Conservation (phyloP, 35 echinoderm and acorn worm genomes). For the Ptychodera flava region DNA sequence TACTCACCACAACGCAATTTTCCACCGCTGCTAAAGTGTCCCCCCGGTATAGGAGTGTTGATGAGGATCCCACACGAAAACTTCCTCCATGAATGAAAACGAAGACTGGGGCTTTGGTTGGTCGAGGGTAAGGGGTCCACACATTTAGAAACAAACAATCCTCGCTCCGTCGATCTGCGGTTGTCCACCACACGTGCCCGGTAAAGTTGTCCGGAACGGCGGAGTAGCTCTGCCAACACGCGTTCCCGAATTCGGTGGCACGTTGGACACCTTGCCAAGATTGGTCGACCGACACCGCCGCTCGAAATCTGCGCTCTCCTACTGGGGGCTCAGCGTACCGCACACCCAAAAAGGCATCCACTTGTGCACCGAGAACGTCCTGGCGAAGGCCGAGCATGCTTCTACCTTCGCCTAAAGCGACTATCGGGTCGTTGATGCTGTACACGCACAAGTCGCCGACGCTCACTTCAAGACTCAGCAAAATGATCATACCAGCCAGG, state of each 20-base stretch:
- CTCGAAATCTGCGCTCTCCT: constrained; percentile 6
- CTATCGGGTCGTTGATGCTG: not conserved
- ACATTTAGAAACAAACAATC: constrained; percentile 89
- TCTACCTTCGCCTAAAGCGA: not conserved
- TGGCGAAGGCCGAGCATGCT: not conserved
- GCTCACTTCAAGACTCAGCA: no score
- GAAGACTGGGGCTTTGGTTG: constrained; percentile 44
- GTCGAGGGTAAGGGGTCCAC: constrained; percentile 70
- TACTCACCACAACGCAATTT: constrained; percentile 68
- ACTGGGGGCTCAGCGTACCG: constrained; percentile 27
- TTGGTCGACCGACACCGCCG: not conserved
- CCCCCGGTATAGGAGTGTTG: constrained; percentile 69
- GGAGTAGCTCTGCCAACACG: constrained; percentile 34
- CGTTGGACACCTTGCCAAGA: constrained; percentile 8
- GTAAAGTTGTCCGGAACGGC: constrained; percentile 30
- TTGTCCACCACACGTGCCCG: constrained; percentile 76
- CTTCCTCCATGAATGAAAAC: constrained; percentile 90
- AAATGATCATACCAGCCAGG: no score
- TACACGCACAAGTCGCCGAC: not conserved
- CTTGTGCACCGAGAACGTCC: not conserved
- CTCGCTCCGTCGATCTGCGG: constrained; percentile 51
- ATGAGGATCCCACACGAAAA: constrained; percentile 52
- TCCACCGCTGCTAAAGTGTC: constrained; percentile 54
- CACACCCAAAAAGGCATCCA: constrained; percentile 29
- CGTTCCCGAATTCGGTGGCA: constrained; percentile 28